Conservation (phyloP, 2,797 vertebrate species). For the Pseudochirops corinnae region DNA sequence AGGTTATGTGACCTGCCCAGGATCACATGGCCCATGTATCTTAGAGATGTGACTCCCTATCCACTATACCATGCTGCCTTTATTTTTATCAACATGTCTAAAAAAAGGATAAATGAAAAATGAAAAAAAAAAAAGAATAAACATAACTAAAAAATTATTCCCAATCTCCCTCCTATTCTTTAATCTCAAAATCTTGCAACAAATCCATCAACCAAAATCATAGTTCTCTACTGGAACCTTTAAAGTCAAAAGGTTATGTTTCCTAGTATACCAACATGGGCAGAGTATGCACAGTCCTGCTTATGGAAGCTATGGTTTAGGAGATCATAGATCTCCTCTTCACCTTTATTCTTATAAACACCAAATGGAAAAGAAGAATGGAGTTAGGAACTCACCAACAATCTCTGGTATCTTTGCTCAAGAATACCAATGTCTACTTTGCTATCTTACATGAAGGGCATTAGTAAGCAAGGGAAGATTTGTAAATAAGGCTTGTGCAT, state of each 20-base stretch:
- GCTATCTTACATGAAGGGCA: not conserved
- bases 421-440: not conserved
- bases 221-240: not conserved
- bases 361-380: not conserved
- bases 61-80: not conserved
- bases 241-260: slow-evolving; percentile 12
- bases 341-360: not conserved
- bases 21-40: not conserved
- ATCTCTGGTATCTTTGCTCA: not conserved
- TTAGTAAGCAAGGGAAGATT: not conserved
- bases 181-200: not conserved
- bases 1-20: not conserved
- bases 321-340: not conserved
- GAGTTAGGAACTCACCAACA: not conserved
- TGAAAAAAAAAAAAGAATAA: too few species aligned
- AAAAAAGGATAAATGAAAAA: not conserved
- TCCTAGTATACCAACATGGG: not conserved
- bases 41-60: not conserved
- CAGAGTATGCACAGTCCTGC: not conserved
- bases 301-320: not conserved
- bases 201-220: not conserved
- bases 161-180: not conserved
- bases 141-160: not conserved
- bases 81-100: not conserved
- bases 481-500: not conserved